Evolutionary conservation across 2,113 vertebrate genomes (phyloP), one percentile per base, ranked within the genome.

Genomic region (Tautogolabrus adspersus): DNA sequence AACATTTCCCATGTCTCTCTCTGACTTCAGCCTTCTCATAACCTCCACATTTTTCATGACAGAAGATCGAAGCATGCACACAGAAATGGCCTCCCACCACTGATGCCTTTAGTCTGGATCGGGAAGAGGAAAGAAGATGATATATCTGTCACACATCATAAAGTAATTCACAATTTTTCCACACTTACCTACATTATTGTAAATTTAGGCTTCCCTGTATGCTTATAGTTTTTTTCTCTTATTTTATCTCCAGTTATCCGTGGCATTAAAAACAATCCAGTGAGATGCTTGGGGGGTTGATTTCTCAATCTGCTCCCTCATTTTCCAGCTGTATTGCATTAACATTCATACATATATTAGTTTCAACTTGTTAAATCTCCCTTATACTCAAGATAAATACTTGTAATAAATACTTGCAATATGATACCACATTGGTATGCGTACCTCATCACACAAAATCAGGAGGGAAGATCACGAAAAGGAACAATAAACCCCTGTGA

Each of bases 301-400:
- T 64, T 86, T 55, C 49, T n/a, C 5, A 61, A 23, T 56, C 40
- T 66, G 18, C 8, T 54, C 21, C 10, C 10, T 70, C 59, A 30
- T 37, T 66, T 40, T 23, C 37, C 55, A 75, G 55, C 80, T 72
- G 56, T 40, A 37, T 57, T 26, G 16, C 8, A 10, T 59, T 49
- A 42, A 18, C 16, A 49, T 18, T 74, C 54, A 63, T 42, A 84
- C 26, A 66, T 63, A 51, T 40, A 47, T 57, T 62, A 60, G 23
- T 74, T 57, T 77, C 71, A 49, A 6, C 3, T 0, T 74, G 0
- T 46, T 49, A 65, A 68, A 62, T 62, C 21, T 69, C 12, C 15
- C 18, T 16, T 4, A 34, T 34, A 74, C 66, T 69, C 44, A 54
- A 21, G 37, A 19, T 6, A 5, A 54, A 68, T 8, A 56, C 42